Base-by-base conservation (phyloP, 2,888 invertebrate species). In the Heliconius ethilla region DNA sequence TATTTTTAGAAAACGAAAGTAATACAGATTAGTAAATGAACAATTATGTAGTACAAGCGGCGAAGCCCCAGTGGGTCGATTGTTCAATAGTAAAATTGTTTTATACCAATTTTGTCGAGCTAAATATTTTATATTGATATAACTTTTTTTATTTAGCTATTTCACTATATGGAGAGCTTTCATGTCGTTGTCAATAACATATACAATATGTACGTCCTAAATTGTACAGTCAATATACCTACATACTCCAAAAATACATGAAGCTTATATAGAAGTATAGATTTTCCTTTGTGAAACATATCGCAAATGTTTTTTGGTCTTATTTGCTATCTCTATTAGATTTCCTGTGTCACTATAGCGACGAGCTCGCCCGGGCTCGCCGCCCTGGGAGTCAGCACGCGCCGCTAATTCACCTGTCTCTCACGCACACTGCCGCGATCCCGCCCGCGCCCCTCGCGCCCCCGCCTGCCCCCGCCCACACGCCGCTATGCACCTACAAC, bases 331-430 rank as follows among this genome's bases (percentile, higher is more conserved):
- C 85, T 87, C 87, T 88, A 89, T 89, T 87, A 87, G 87, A 88
- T 87, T 86, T 88, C 85, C 87, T 88, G 86, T 87, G 92, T 92
- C 87, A 86, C 88, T 86, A 91, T 92, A 89, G 86, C 87, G 86
- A 92, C 92, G 88, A 83, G 87, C 89, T 89, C 88, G 87, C 87
- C 89, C 89, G 89, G 89, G 87, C 86, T 81, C 78, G 81, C 87
- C 86, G 86, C 86, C 87, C 88, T 83, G 86, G 86, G 84, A 86
- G 84, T 86, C 87, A 85, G 87, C 85, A 83, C 88, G 87, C 84
- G 85, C 86, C 83, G 84, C 87, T 87, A 88, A 88, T 87, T 91
- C 89, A 91, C 90, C 92, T 91, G 89, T 86, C 88, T 84, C 85
- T 81, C 87, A 84, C 89, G 86, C 89, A 86, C 91, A 88, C 86